Evolutionary conservation across 2,888 invertebrate species (phyloP).

Genomic region (Ernsta delagoae): DNA sequence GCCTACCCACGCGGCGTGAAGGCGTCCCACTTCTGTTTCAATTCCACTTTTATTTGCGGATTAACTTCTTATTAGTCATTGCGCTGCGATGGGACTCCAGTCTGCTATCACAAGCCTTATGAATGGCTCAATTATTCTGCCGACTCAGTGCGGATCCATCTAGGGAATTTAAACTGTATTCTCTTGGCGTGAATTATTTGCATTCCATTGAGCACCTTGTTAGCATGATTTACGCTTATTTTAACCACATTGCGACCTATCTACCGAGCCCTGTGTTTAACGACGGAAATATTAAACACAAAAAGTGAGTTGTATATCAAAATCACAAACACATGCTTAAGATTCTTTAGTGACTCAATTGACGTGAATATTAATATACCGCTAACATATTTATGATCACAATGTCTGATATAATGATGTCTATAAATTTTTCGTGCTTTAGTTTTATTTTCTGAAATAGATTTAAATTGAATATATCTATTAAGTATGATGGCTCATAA

Average conservation of each 20-base stretch:
- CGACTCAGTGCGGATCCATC: conserved; percentile 65
- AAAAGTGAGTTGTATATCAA: conserved; percentile 44
- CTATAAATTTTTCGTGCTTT: conserved; percentile 69
- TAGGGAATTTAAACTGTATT: conserved; percentile 50
- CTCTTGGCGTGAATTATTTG: conserved; percentile 48
- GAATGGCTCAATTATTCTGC: conserved; percentile 82
- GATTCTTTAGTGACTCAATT: conserved; percentile 42
- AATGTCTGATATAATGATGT: conserved; percentile 63
- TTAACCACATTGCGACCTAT: conserved; percentile 25
- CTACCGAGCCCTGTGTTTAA: neutral
- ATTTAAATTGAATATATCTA: conserved; percentile 25
- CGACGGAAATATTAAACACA: conserved; percentile 14
- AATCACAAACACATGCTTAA: conserved; percentile 59
- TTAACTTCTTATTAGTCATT: conserved; percentile 85
- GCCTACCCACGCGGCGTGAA: conserved; percentile 83
- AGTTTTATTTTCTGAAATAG: conserved; percentile 42
- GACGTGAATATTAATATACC: conserved; percentile 68
- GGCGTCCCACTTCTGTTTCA: conserved; percentile 83
- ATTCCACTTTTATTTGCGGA: conserved; percentile 85
- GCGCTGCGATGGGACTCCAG: conserved; percentile 67
- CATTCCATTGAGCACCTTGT: conserved; percentile 44
- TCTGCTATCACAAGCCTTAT: conserved; percentile 81
- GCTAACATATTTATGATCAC: conserved; percentile 72
- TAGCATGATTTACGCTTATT: conserved; percentile 39
- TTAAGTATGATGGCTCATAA: neutral